phyloP scores from a whole-genome alignment of 1,140 invertebrate genomes.

The Vanessa atalanta region DNA sequence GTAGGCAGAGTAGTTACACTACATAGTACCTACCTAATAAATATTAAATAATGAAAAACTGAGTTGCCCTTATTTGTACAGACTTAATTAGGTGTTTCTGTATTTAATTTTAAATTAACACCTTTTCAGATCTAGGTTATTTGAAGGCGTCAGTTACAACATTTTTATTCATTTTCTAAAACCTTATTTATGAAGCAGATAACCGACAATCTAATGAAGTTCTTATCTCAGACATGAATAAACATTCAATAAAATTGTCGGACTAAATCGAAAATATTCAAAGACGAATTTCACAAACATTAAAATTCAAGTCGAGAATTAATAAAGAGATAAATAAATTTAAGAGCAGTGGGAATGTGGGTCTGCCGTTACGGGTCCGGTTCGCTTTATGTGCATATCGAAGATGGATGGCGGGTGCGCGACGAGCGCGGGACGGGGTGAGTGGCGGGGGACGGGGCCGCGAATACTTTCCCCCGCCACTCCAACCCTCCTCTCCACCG shows the following conservation, averaged over 20 bases:
- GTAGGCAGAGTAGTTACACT: background rate
- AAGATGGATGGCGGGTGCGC: slow-evolving; percentile 73
- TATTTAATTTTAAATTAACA: slow-evolving; percentile 30
- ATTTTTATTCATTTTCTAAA: background rate
- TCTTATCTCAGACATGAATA: slow-evolving; percentile 31
- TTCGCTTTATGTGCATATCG: slow-evolving; percentile 79
- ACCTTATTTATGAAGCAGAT: slow-evolving; percentile 9
- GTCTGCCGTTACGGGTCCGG: slow-evolving; percentile 76
- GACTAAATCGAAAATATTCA: slow-evolving; percentile 47
- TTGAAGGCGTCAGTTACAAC: slow-evolving; percentile 17
- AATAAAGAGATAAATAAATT: slow-evolving; percentile 81
- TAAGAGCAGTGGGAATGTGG: slow-evolving; percentile 77
- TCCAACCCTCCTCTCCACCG: slow-evolving; percentile 52
- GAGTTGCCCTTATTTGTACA: slow-evolving; percentile 2
- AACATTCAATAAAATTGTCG: slow-evolving; percentile 41
- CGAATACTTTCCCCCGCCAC: slow-evolving; percentile 42
- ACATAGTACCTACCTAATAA: background rate
- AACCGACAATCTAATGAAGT: slow-evolving; percentile 30
- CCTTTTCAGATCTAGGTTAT: slow-evolving; percentile 14
- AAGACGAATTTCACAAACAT: slow-evolving; percentile 66
- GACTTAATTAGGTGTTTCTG: slow-evolving; percentile 3
- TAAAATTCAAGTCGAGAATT: slow-evolving; percentile 77
- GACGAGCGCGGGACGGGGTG: slow-evolving; percentile 38
- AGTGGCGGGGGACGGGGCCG: slow-evolving; percentile 35
- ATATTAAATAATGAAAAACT: slow-evolving; percentile 8